Base-by-base conservation (phyloP, 2,113 vertebrate species). In the Mirza zaza region DNA sequence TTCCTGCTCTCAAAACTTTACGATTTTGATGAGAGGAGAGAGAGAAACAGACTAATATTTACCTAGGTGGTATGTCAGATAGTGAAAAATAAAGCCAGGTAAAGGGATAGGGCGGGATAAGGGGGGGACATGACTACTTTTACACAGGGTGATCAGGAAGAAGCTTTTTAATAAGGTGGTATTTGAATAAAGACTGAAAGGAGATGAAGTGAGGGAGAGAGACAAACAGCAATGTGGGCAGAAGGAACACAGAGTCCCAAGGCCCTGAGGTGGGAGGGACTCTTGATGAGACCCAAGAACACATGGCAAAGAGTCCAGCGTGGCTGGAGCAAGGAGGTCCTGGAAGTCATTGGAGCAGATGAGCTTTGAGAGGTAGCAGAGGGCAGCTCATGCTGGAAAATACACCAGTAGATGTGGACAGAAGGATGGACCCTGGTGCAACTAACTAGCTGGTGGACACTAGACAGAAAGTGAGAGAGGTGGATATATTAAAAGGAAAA, bases 401-500 rank as follows among this genome's bases (percentile, higher is more conserved):
- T 1, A 6, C 1, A n/a, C 8, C n/a, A 11, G 71, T 10, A 61
- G n/a, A 45, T 85, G 0, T 17, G 6, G 10, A 71, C 1, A 3
- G 10, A 3, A 71, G 27, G 14, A 3, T 13, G 11, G 81, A 8
- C 18, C 4, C 42, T 21, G 67, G 39, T 14, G 20, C 1, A 59
- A n/a, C 14, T 1, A 18, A n/a, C 14, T 1, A 18, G 34, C 6
- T 3, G 5, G 0, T 29, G 20, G n/a, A 3, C 12, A 81, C 2
- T 32, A 23, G 42, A 39, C 2, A 57, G 32, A 11, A 18, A 25
- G 1, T 36, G 5, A 94, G 48, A 73, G 10, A 61, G 12, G 8
- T 75, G 14, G 23, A 18, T 14, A 77, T 55, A 48, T 65, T 57
- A 25, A 85, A 34, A 52, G 10, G 32, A 45, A 83, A 88, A 45